phyloP scores from a whole-genome alignment of 2,113 vertebrate genomes.

The Rousettus leschenaultii region DNA sequence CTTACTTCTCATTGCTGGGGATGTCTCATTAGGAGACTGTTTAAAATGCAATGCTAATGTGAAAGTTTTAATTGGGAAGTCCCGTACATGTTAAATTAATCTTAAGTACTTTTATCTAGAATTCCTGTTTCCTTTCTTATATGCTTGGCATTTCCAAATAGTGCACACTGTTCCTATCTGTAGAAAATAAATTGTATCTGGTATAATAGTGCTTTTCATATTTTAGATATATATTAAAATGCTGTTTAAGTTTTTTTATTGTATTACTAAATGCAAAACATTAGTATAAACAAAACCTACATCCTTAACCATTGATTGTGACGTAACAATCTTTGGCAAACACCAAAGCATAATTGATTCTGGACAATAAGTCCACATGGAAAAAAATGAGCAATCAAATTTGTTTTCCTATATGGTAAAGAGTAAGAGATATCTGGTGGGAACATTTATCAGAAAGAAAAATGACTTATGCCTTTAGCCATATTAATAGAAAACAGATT shows the following conservation, averaged over 20 bases:
- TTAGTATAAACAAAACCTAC: not conserved
- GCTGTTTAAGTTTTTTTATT: not conserved
- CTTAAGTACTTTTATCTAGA: conserved; percentile 81
- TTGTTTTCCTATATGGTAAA: not conserved
- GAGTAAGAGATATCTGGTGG: not conserved
- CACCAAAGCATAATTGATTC: not conserved
- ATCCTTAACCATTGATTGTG: not conserved
- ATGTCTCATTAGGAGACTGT: conserved; percentile 81
- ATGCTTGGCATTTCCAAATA: conserved; percentile 58
- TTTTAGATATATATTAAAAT: not conserved
- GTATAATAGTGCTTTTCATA: not conserved
- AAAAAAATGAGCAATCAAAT: not conserved
- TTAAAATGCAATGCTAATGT: conserved; percentile 81
- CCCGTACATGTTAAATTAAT: conserved; percentile 81
- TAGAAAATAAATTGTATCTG: conserved; percentile 58
- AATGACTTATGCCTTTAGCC: not conserved
- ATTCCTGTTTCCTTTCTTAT: conserved; percentile 63
- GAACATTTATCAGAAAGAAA: not conserved
- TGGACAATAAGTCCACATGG: not conserved
- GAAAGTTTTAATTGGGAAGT: conserved; percentile 84
- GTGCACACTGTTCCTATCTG: conserved; percentile 43
- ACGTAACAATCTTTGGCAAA: not conserved
- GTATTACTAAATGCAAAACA: not conserved
- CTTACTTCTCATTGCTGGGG: conserved; percentile 77
- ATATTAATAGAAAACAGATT: not conserved